phyloP scores from a whole-genome alignment of 64 coral and sea anemone genomes.

The Porites lutea region DNA sequence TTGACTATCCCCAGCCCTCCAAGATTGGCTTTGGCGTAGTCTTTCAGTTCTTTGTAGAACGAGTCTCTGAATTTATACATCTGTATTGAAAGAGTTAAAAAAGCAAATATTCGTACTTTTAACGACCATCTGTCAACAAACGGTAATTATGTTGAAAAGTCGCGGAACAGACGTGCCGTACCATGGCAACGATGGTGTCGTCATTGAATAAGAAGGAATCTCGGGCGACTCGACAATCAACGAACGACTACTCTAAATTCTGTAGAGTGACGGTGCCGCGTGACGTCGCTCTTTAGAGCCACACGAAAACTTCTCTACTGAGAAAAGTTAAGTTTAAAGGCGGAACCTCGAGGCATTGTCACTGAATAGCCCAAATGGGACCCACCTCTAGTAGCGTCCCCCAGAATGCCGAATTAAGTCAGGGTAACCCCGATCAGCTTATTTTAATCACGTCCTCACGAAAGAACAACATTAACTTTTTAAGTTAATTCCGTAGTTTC shows the following conservation, averaged over 20 bases:
- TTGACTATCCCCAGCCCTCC: slow-evolving; percentile 35
- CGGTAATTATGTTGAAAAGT: background rate
- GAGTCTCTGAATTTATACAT: slow-evolving; percentile 63
- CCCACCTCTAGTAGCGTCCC: background rate
- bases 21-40: slow-evolving; percentile 34
- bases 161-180: background rate
- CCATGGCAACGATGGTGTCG: background rate
- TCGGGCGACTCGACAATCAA: background rate
- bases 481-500: background rate
- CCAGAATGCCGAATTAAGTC: background rate
- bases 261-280: background rate
- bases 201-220: background rate
- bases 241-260: background rate
- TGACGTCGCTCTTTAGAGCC: background rate
- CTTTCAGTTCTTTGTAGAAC: slow-evolving; percentile 44
- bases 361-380: background rate
- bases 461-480: background rate
- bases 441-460: background rate
- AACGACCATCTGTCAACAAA: background rate
- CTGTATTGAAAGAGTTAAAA: slow-evolving; percentile 31
- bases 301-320: background rate
- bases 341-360: background rate
- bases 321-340: background rate
- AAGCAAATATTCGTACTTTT: background rate
- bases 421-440: background rate